Conservation (phyloP, 2,797 vertebrate species). For the Mormyrus hasselquistii region DNA sequence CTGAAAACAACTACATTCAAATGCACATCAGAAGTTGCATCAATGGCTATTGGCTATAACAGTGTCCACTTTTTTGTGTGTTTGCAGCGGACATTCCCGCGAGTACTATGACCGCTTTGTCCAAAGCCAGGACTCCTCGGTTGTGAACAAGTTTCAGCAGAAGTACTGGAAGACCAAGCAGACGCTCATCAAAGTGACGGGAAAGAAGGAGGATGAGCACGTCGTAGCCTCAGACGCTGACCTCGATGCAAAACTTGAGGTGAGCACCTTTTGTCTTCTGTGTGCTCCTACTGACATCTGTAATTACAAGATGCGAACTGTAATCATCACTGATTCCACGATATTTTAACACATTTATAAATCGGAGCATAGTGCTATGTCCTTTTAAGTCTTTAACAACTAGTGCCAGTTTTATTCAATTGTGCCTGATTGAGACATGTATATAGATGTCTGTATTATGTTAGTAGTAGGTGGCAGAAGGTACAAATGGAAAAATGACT, state of each 20-base stretch:
- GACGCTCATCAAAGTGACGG: conserved; percentile 89
- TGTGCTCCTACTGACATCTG: neutral
- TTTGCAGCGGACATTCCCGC: conserved; percentile 68
- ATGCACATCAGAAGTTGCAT: neutral
- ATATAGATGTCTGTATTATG: neutral
- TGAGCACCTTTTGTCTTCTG: conserved; percentile 38
- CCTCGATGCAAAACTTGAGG: conserved; percentile 90
- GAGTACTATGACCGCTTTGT: conserved; percentile 79
- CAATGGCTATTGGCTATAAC: neutral
- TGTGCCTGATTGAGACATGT: neutral
- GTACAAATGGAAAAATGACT: neutral
- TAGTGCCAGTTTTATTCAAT: neutral
- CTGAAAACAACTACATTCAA: neutral
- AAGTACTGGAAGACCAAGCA: conserved; percentile 98
- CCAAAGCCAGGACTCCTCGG: conserved; percentile 82
- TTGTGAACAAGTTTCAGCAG: conserved; percentile 94
- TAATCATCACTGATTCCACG: neutral
- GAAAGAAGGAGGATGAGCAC: conserved; percentile 91
- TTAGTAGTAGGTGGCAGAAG: neutral
- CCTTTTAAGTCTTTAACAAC: neutral
- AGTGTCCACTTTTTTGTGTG: neutral
- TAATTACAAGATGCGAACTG: neutral
- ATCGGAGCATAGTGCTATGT: neutral
- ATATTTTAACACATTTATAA: neutral
- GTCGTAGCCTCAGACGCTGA: conserved; percentile 93